These are phyloP conservation scores for Mormyrus proboscirostris DNA, from an alignment of 2,797 vertebrate genomes.

Conservation along the genomic window DNA sequence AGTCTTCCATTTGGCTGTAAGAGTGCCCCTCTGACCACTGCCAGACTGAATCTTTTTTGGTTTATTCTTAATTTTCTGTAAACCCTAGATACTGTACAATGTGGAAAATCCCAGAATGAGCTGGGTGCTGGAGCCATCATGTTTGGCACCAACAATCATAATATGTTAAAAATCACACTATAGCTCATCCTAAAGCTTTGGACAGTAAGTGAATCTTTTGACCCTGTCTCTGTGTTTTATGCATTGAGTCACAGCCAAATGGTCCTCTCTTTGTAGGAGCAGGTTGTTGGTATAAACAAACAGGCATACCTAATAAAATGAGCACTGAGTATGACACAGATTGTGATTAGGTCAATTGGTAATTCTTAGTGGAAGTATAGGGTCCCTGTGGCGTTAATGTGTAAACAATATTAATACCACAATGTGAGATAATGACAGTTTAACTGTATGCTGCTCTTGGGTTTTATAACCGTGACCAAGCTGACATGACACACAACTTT, in stretches of 20 bases:
- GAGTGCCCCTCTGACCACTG: not conserved
- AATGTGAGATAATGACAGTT: not conserved
- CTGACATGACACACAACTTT: not conserved
- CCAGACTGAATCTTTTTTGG: not conserved
- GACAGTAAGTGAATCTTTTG: not conserved
- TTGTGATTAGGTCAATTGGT: not conserved
- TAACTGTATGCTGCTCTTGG: not conserved
- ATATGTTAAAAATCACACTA: not conserved
- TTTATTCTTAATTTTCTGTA: not conserved
- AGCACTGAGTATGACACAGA: not conserved
- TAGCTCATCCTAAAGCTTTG: not conserved
- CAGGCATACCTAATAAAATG: not conserved
- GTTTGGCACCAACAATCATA: not conserved
- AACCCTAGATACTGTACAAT: not conserved
- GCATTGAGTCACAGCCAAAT: not conserved
- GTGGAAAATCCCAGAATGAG: not conserved
- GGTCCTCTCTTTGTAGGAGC: not conserved
- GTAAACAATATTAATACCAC: not conserved
- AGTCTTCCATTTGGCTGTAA: not conserved
- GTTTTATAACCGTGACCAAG: not conserved
- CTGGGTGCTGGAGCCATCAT: not conserved
- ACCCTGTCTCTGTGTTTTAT: not conserved
- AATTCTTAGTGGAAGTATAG: not conserved
- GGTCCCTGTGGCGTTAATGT: not conserved
- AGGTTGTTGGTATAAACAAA: not conserved